Percentiles rank a stretch among this genome's conserved stretches.
Conservation (phyloP, 2,113 vertebrate species). For the Ginglymostoma cirratum region DNA sequence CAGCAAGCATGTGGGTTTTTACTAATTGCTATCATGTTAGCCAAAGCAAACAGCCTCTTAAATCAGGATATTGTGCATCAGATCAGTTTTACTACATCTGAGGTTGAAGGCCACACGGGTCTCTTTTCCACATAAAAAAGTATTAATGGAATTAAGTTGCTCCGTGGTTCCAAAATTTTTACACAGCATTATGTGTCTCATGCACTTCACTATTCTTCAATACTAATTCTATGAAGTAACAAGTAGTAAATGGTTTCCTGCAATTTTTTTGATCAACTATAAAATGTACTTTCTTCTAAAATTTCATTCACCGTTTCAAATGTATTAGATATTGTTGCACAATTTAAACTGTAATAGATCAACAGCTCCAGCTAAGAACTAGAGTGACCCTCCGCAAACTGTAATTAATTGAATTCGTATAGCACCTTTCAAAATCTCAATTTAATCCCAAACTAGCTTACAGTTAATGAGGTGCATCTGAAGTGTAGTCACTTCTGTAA, state of each 20-base stretch:
- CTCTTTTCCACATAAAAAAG: background rate
- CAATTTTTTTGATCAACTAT: background rate
- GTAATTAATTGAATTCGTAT: background rate
- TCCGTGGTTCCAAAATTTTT: background rate
- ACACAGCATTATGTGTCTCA: background rate
- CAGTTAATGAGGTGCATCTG: too few relatives aligned
- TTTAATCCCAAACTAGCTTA: background rate
- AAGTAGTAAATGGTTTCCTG: background rate
- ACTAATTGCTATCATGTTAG: too few relatives aligned
- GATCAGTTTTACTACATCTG: background rate
- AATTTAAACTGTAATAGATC: background rate
- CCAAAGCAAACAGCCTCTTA: background rate
- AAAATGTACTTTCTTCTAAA: background rate
- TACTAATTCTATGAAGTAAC: background rate
- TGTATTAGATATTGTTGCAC: background rate
- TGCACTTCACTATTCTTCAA: background rate
- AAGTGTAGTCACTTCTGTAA: background rate
- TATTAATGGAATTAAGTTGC: background rate
- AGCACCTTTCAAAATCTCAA: background rate
- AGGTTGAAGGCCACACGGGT: background rate
- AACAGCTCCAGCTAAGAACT: background rate
- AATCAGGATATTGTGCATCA: background rate
- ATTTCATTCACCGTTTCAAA: background rate
- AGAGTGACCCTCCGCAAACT: background rate
- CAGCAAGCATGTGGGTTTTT: background rate